A percentile compares a stretch with the other conserved stretches of the same genome.
Conservation (phyloP, 2,113 vertebrate genomes). For the Brienomyrus brachyistius region DNA sequence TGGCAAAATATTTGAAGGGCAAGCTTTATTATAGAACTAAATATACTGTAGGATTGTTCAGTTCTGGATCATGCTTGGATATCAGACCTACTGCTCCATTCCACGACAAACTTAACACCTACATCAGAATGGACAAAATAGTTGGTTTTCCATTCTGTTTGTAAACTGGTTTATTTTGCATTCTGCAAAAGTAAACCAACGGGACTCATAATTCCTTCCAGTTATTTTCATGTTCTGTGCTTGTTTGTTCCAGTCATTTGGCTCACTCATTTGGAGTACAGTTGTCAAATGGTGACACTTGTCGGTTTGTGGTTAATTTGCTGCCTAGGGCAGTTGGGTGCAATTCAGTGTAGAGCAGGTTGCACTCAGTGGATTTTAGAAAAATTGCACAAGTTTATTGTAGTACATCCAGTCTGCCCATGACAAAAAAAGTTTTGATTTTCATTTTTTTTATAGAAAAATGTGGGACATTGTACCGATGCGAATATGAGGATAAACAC, state of each 20-base stretch:
- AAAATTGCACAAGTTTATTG: neutral
- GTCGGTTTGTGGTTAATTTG: neutral
- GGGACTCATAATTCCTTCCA: neutral
- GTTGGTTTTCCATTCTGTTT: neutral
- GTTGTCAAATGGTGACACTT: neutral
- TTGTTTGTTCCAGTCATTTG: neutral
- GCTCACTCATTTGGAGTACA: neutral
- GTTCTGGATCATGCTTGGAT: neutral
- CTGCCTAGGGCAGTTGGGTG: neutral
- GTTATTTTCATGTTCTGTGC: neutral
- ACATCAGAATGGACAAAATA: neutral
- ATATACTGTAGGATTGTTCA: neutral
- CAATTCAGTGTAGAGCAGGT: neutral
- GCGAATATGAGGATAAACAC: neutral
- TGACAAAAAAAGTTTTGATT: neutral
- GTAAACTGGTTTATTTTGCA: neutral
- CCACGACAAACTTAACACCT: neutral
- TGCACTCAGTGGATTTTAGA: neutral
- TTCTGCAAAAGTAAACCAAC: neutral
- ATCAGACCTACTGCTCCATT: neutral
- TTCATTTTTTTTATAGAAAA: neutral
- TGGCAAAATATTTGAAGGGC: neutral
- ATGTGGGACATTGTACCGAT: neutral
- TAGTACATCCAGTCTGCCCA: neutral
- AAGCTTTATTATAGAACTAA: neutral